Percentiles rank a stretch among this genome's conserved stretches.
Evolutionary conservation across 2,797 vertebrate species (phyloP).

Genomic region (Synanceia verrucosa): DNA sequence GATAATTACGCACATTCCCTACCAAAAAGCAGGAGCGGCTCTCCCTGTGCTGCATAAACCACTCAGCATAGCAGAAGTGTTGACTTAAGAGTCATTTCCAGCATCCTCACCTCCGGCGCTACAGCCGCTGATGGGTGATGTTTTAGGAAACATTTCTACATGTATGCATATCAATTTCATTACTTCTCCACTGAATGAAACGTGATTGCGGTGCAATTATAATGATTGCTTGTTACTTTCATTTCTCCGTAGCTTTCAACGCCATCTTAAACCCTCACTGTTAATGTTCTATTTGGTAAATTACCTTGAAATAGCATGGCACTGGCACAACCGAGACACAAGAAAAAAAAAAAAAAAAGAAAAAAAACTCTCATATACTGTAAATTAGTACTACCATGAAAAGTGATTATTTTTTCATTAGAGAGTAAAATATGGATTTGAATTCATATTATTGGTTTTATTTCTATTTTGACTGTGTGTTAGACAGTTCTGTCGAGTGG

Average conservation of each 20-base stretch:
- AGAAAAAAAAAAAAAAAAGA: background rate
- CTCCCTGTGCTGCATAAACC: slow-evolving; percentile 18
- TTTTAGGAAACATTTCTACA: slow-evolving; percentile 14
- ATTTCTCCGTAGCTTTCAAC: background rate
- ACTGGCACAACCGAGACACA: background rate
- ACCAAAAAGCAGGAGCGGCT: slow-evolving; percentile 29
- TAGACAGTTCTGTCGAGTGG: slow-evolving; percentile 20
- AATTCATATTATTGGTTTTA: slow-evolving; percentile 26
- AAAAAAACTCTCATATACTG: background rate
- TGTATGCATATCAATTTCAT: slow-evolving; percentile 37
- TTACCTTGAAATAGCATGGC: background rate
- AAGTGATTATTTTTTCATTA: slow-evolving; percentile 26
- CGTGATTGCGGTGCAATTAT: slow-evolving; percentile 23
- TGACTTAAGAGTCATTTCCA: slow-evolving; percentile 15
- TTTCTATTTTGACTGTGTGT: slow-evolving; percentile 35
- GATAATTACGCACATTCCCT: slow-evolving; percentile 66
- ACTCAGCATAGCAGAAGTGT: slow-evolving; percentile 3
- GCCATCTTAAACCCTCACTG: background rate
- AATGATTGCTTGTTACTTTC: background rate
- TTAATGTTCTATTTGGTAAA: slow-evolving; percentile 3
- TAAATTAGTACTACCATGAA: slow-evolving; percentile 11
- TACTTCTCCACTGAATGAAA: slow-evolving; percentile 27
- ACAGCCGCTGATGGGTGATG: background rate
- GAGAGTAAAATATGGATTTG: slow-evolving; percentile 29
- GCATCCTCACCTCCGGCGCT: background rate